These are phyloP conservation scores for Tillus elongatus DNA, from an alignment of 2,888 invertebrate genomes.

Conservation along the genomic window DNA sequence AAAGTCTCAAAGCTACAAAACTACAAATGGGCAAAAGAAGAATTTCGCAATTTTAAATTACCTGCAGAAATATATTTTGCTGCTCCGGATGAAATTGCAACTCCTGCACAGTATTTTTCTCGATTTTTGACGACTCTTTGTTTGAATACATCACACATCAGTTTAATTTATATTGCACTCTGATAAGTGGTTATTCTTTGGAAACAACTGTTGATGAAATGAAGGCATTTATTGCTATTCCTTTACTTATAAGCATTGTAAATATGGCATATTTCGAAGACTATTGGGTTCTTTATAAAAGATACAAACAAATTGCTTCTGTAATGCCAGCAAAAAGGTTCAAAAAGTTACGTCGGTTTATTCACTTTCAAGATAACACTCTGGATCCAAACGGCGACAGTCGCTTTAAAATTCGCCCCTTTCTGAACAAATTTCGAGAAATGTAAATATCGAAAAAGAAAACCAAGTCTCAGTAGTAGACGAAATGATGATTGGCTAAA, in stretches of 20 bases:
- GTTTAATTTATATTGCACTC: slow-evolving; percentile 8
- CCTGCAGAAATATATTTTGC: too few species aligned
- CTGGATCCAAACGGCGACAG: slow-evolving; percentile 12
- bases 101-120: too few species aligned
- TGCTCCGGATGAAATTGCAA: too few species aligned
- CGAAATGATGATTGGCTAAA: slow-evolving; percentile 13
- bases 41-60: too few species aligned
- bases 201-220: slow-evolving; percentile 12
- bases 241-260: slow-evolving; percentile 13
- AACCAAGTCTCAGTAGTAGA: slow-evolving; percentile 9
- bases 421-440: slow-evolving; percentile 11
- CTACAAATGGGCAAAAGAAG: background rate
- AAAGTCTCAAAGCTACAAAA: background rate
- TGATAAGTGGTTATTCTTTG: slow-evolving; percentile 9
- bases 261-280: slow-evolving; percentile 13
- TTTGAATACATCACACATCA: slow-evolving; percentile 12
- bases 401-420: slow-evolving; percentile 15
- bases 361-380: slow-evolving; percentile 14
- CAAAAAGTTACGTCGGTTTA: slow-evolving; percentile 11
- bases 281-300: slow-evolving; percentile 10
- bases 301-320: slow-evolving; percentile 11
- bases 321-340: slow-evolving; percentile 16
- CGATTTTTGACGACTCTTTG: background rate
- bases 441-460: slow-evolving; percentile 10
- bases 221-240: slow-evolving; percentile 12